Evolutionary conservation across 2,888 invertebrate genomes (phyloP).

Genomic region (Antheraea yamamai): DNA sequence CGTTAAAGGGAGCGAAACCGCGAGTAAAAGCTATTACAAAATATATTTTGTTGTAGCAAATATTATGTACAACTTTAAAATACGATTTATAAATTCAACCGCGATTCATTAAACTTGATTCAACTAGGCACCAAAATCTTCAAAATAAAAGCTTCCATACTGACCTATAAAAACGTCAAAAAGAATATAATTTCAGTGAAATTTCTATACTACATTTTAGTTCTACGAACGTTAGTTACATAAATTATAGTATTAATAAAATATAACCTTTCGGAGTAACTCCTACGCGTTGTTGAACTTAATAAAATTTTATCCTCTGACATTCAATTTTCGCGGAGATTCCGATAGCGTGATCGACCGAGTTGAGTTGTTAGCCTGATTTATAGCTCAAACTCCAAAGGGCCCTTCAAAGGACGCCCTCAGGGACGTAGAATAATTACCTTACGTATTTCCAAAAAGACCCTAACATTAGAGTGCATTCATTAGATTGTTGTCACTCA

Average conservation of each 20-base stretch:
- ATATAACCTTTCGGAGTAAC: neutral
- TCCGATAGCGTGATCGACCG: constrained; percentile 48
- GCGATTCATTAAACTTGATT: neutral
- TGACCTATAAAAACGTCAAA: neutral
- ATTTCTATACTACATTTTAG: neutral
- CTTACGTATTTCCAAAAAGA: constrained; percentile 47
- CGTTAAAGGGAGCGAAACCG: no score
- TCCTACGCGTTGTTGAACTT: neutral
- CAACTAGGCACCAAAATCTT: no score
- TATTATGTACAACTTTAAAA: neutral
- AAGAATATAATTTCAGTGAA: neutral
- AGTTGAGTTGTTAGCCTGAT: constrained; percentile 62
- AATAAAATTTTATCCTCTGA: neutral
- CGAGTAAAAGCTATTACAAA: no score
- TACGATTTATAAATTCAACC: neutral
- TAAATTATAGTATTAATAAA: constrained; percentile 13
- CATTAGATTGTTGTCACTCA: constrained; percentile 56
- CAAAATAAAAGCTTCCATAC: no score
- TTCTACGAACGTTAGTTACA: neutral
- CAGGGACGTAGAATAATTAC: constrained; percentile 61
- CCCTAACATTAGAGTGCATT: constrained; percentile 48
- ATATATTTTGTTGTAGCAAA: neutral
- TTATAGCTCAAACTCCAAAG: constrained; percentile 52
- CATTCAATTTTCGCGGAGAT: constrained; percentile 33
- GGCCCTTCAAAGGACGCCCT: constrained; percentile 49